Conservation (phyloP, 1,140 invertebrate species). For the Chironomus striatipennis region DNA sequence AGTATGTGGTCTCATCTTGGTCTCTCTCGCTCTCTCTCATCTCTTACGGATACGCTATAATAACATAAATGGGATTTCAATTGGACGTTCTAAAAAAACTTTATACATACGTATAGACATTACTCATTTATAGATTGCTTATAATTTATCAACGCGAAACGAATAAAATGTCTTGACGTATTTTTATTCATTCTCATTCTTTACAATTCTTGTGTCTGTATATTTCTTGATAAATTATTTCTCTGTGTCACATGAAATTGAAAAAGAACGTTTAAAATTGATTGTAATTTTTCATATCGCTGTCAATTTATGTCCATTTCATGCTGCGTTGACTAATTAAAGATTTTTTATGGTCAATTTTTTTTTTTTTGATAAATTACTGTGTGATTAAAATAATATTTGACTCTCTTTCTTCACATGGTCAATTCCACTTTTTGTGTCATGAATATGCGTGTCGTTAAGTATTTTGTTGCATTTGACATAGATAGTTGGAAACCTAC, state of each 20-base stretch:
- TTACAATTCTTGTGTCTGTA: neutral
- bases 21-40: neutral
- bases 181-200: too few relatives aligned
- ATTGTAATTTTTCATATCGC: neutral
- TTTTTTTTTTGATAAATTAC: neutral
- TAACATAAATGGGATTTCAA: constrained; percentile 18
- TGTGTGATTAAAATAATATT: neutral
- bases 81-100: constrained; percentile 4
- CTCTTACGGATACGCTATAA: neutral
- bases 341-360: neutral
- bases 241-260: neutral
- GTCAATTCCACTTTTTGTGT: neutral
- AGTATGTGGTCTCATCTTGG: constrained; percentile 5
- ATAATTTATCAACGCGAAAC: constrained; percentile 5
- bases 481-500: neutral
- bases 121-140: neutral
- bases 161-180: neutral
- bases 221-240: constrained; percentile 10
- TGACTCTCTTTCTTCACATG: neutral
- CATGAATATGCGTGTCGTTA: neutral
- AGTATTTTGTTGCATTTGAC: neutral
- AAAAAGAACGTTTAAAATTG: neutral
- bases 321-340: neutral
- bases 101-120: too few relatives aligned
- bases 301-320: neutral